Percentiles rank a stretch among this genome's conserved stretches.
Conservation (phyloP, 2,888 invertebrate species). For the Lagria hirta region DNA sequence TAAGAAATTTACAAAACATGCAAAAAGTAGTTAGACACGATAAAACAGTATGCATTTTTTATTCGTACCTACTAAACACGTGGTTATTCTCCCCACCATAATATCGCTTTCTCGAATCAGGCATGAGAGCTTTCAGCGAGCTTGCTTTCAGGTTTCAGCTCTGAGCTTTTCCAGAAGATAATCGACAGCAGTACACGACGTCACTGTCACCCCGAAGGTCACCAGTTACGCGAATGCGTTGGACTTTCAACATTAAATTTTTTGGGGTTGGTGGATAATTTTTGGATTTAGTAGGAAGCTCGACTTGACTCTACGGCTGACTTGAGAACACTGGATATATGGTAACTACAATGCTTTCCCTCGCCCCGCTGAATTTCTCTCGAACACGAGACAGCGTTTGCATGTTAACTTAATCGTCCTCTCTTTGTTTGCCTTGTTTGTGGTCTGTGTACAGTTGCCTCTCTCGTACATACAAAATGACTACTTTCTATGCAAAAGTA, state of each 20-base stretch:
- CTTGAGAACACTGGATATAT: slow-evolving; percentile 58
- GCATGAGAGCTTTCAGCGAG: slow-evolving; percentile 17
- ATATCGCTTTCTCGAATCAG: slow-evolving; percentile 18
- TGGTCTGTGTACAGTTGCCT: slow-evolving; percentile 41
- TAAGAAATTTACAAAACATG: slow-evolving; percentile 1
- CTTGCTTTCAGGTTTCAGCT: slow-evolving; percentile 10
- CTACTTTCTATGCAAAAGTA: slow-evolving; percentile 64
- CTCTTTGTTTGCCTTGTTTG: slow-evolving; percentile 46
- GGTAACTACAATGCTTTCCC: slow-evolving; percentile 54
- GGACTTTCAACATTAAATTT: neutral
- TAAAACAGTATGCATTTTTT: slow-evolving; percentile 24
- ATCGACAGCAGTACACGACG: slow-evolving; percentile 9
- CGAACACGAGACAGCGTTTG: slow-evolving; percentile 56
- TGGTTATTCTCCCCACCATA: slow-evolving; percentile 38
- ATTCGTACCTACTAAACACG: slow-evolving; percentile 41
- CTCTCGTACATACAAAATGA: slow-evolving; percentile 57
- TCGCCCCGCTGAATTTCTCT: slow-evolving; percentile 54
- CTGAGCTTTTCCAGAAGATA: slow-evolving; percentile 11
- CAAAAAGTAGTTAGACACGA: no score
- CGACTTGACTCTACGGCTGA: slow-evolving; percentile 54
- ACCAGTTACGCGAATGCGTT: neutral
- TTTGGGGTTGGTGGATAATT: no score
- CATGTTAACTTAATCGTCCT: slow-evolving; percentile 53
- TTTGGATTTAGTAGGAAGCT: slow-evolving; percentile 25
- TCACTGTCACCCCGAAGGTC: slow-evolving; percentile 1